Conservation (phyloP, 2,888 invertebrate genomes). For the Margaritifera margaritifera region DNA sequence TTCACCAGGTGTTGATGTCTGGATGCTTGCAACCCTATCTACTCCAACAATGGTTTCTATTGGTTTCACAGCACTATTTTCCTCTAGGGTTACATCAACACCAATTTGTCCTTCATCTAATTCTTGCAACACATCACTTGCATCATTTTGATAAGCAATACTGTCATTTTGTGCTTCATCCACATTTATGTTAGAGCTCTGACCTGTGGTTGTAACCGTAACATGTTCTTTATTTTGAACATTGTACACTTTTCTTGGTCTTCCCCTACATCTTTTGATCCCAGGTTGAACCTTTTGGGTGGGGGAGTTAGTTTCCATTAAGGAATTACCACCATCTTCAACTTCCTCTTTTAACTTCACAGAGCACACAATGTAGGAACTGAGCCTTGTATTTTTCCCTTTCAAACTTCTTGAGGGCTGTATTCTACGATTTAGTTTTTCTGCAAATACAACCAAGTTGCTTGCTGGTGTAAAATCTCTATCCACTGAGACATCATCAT, state of each 20-base stretch:
- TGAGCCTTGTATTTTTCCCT: constrained; percentile 44
- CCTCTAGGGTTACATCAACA: not conserved
- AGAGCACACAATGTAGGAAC: constrained; percentile 34
- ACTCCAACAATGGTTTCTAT: constrained; percentile 4
- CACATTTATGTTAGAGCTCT: no score
- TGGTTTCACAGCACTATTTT: constrained; percentile 1
- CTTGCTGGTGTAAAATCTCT: constrained; percentile 35
- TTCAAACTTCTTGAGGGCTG: constrained; percentile 48
- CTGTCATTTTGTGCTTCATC: no score
- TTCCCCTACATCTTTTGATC: constrained; percentile 39
- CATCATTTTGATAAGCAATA: no score
- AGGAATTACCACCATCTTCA: constrained; percentile 5
- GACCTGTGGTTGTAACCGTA: no score
- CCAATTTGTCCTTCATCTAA: not conserved
- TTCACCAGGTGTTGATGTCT: not conserved
- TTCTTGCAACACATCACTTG: no score
- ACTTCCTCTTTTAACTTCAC: constrained; percentile 10
- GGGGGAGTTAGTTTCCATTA: no score
- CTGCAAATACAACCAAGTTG: constrained; percentile 11
- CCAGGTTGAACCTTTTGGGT: constrained; percentile 5
- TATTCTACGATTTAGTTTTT: constrained; percentile 17
- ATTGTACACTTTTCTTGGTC: constrained; percentile 26
- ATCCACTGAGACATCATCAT: constrained; percentile 20
- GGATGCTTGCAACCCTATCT: not conserved
- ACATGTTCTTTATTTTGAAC: no score